Evolutionary conservation across 2,888 invertebrate genomes (phyloP).

Genomic region (Loripinus fragilis): DNA sequence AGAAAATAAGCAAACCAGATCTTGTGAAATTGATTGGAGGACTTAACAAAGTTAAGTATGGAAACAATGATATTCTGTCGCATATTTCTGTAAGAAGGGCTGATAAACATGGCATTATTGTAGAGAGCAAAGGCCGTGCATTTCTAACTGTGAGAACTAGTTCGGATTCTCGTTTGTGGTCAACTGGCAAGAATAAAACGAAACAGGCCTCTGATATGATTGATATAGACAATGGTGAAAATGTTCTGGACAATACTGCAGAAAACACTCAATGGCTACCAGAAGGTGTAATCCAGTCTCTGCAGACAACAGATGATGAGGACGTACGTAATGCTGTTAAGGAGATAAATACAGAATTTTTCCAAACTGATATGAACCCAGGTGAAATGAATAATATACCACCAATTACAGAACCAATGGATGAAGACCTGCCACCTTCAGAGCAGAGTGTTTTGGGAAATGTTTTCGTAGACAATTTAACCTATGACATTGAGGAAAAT

Average conservation of each 20-base stretch:
- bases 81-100: no score
- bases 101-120: no score
- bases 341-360: not conserved
- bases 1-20: conserved; percentile 4
- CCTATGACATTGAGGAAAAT: not conserved
- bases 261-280: not conserved
- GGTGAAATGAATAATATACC: not conserved
- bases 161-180: not conserved
- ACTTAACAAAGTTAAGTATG: not conserved
- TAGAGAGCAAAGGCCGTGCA: no score
- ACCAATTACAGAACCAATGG: not conserved
- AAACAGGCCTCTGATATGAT: not conserved
- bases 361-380: not conserved
- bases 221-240: not conserved
- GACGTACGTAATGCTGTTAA: not conserved
- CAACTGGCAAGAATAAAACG: not conserved
- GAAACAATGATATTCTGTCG: not conserved
- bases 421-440: not conserved
- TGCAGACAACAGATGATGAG: not conserved
- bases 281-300: not conserved
- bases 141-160: not conserved
- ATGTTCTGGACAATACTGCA: not conserved
- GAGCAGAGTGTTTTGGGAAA: not conserved
- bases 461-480: not conserved
- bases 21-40: conserved; percentile 7